Evolutionary conservation across 2,888 invertebrate genomes (phyloP), one percentile per base, ranked within the genome.

Genomic region (Erynnis tages): DNA sequence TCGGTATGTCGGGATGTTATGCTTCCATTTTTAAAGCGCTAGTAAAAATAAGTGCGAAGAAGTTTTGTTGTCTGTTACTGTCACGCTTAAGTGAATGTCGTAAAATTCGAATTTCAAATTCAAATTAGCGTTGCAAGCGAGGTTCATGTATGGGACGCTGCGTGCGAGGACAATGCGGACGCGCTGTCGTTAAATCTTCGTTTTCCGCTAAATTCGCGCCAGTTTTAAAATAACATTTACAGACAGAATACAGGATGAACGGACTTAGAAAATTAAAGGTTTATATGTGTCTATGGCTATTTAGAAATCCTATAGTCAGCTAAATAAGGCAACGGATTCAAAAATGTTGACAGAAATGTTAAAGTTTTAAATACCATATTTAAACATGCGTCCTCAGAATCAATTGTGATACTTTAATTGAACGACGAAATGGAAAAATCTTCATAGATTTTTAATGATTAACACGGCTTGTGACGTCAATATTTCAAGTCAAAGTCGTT

Each of bases 151-250:
- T 67, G 66, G 69, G 71, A 68, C 69, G 72, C 76, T 80, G 70
- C 86, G 87, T 86, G 85, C 71, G 69, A 73, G 84, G 84, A 85
- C 86, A 87, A 86, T 86, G 67, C 79, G 71, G 87, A 87, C 82
- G 84, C 81, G 75, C 67, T 76, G 77, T 86, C 85, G 84, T 88
- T 82, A 86, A 88, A 78, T 82, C 78, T 76, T 74, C 69, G 72
- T 77, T 85, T 85, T 86, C 85, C 84, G 82, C 69, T 79, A 85
- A 86, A 85, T 71, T 68, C 73, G 72, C 73, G 72, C 71, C 80
- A 77, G 76, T 75, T 81, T 86, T 82, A 82, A 81, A 87, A 85
- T 85, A 82, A 82, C 83, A 77, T 61, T 48, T n/a, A n/a, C n/a
- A n/a, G n/a, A 34, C 48, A 56, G 73, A 66, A 74, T 71, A 75